phyloP scores from a whole-genome alignment of 2,113 vertebrate species.

The Calidris pugnax region DNA sequence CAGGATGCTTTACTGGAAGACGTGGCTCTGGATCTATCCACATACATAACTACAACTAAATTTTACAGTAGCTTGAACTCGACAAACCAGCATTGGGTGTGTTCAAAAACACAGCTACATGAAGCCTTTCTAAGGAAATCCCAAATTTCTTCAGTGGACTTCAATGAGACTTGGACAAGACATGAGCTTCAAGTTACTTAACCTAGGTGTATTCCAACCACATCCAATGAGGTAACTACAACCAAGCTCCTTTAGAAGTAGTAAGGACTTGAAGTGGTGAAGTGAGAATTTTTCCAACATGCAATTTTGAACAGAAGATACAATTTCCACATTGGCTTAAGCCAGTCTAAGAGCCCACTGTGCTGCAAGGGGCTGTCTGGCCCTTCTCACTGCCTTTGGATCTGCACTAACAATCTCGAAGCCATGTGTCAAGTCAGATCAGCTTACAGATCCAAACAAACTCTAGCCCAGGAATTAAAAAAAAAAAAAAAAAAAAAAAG shows the following conservation, averaged over 20 bases:
- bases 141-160: not conserved
- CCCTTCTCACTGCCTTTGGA: not conserved
- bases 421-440: not conserved
- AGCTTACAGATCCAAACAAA: not conserved
- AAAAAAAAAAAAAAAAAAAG: not conserved
- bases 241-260: rapidly evolving
- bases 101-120: not conserved
- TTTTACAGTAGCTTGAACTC: not conserved
- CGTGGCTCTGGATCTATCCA: not conserved
- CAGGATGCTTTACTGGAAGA: not conserved
- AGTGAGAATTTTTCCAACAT: not conserved
- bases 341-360: rapidly evolving
- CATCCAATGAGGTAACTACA: rapidly evolving
- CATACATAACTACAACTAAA: rapidly evolving
- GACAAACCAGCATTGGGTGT: not conserved
- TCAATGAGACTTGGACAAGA: rapidly evolving
- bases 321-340: rapidly evolving
- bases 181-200: no score
- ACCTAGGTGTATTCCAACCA: not conserved
- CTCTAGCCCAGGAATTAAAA: not conserved
- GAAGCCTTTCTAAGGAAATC: not conserved
- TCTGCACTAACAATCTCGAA: not conserved
- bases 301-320: not conserved
- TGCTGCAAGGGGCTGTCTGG: not conserved
- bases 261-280: not conserved